Evolutionary conservation across 2,113 vertebrate genomes (phyloP), one percentile per base, ranked within the genome.

Genomic region (Labeo rohita): DNA sequence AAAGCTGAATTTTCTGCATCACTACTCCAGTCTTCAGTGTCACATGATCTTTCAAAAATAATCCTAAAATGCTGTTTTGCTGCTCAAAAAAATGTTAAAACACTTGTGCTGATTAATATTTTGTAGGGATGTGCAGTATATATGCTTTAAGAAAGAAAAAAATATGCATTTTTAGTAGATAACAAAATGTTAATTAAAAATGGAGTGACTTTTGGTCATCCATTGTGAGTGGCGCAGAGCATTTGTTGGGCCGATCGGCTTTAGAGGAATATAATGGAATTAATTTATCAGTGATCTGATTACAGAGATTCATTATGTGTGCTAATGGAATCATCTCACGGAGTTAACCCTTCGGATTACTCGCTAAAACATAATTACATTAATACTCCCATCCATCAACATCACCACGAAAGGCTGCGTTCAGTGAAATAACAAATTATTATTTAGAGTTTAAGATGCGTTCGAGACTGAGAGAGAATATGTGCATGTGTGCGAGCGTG

Each of bases 241-340:
- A 8, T 61, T 52, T 36, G 56, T 11, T 77, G 61, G 28, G 39
- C 21, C 7, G 56, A 50, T 59, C 47, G 52, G 61, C n/a, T 83
- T 88, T 82, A 61, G 65, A 76, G 23, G 43, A 66, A 80, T 61
- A 11, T 79, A 70, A 83, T 85, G 10, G 21, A 50, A 73, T 78
- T 12, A 16, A 18, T 70, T 56, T 85, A 76, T 80, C 56, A 68
- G 8, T 84, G 78, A 84, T 75, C 52, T 86, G 47, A 80, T 86
- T 74, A 86, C 12, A 49, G 65, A 79, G 61, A 73, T 80, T 80
- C 70, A 80, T 76, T 76, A 86, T 50, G 74, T 70, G 50, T 75
- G 9, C 70, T 49, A 76, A 68, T 84, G 28, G 16, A 86, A 66
- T 80, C 7, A 74, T 49, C 8, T 54, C 23, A 18, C 23, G 34